These are phyloP conservation scores for Synaphobranchus kaupii DNA, from an alignment of 2,797 vertebrate species.

Conservation along the genomic window DNA sequence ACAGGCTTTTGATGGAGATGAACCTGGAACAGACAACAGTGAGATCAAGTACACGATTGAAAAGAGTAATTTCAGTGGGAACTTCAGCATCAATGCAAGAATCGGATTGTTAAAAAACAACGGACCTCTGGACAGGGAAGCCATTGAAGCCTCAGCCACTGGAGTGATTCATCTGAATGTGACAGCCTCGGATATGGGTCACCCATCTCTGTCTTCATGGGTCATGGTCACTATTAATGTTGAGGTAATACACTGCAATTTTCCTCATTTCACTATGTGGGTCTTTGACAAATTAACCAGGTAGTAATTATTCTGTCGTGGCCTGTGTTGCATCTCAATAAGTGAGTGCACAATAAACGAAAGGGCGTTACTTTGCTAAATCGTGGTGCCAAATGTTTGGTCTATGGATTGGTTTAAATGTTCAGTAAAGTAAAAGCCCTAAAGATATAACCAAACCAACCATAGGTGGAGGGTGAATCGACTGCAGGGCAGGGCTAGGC, in stretches of 20 bases:
- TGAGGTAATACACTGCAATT: background rate
- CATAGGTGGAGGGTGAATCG: too few species aligned
- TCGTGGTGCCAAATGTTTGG: too few species aligned
- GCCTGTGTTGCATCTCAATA: too few species aligned
- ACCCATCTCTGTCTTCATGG: slow-evolving; percentile 19
- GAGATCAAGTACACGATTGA: slow-evolving; percentile 2
- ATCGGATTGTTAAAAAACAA: background rate
- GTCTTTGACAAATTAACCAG: background rate
- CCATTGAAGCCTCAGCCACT: slow-evolving; percentile 9
- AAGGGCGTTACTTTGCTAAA: too few species aligned
- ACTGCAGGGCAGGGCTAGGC: too few species aligned
- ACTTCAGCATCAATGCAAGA: slow-evolving; percentile 3
- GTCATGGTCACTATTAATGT: slow-evolving; percentile 5
- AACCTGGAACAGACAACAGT: slow-evolving; percentile 2
- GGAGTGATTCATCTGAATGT: slow-evolving; percentile 8
- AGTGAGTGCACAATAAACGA: too few species aligned
- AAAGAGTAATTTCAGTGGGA: background rate
- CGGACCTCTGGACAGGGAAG: background rate
- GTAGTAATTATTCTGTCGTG: too few species aligned
- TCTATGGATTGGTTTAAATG: too few species aligned
- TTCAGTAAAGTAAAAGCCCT: too few species aligned
- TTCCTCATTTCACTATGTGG: background rate
- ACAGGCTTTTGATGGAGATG: slow-evolving; percentile 14
- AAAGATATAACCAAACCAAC: too few species aligned
- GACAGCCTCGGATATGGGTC: slow-evolving; percentile 5